Evolutionary conservation across 2,113 vertebrate species (phyloP), one percentile per base, ranked within the genome.

Genomic region (Dicerorhinus sumatrensis): DNA sequence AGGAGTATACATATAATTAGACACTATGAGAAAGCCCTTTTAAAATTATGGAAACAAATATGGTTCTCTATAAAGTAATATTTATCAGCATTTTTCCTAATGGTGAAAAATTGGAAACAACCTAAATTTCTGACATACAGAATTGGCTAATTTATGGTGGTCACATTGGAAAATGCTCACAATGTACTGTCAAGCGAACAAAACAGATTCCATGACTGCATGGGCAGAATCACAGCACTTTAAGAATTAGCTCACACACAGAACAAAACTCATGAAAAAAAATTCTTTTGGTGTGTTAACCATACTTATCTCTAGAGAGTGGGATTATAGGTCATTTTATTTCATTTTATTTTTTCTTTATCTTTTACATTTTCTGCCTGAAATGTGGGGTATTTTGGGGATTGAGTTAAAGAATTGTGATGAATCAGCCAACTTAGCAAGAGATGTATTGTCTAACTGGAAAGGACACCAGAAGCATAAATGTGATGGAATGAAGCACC

Each of bases 81-180:
- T 89, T 72, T 82, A 77, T 80, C 86, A 77, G 69, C 48, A 85
- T 63, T 94, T 93, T 95, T 69, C 58, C 36, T 89, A 96, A 96
- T 79, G 63, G 23, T 93, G 73, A 97, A 89, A 96, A 86, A 63
- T 75, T 65, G 46, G n/a, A 69, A 89, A 83, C 29, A 58, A 42
- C 36, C 25, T 63, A 62, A 51, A 80, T 83, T 72, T 86, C 39
- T 56, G 67, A 63, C 21, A 8, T 12, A 33, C 27, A 62, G 42
- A 96, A 94, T 46, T 85, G 62, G 25, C 60, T 93, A 27, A 77
- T 95, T 87, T 70, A 88, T 70, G 70, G 72, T 76, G 70, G 31
- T 86, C 23, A 3, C 76, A 33, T 33, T 70, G 29, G 58, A 46
- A 73, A 92, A 91, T 39, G 36, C 54, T 62, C 18, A 23, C n/a